Conservation (phyloP, 2,113 vertebrate genomes). For the Spea multiplicata region DNA sequence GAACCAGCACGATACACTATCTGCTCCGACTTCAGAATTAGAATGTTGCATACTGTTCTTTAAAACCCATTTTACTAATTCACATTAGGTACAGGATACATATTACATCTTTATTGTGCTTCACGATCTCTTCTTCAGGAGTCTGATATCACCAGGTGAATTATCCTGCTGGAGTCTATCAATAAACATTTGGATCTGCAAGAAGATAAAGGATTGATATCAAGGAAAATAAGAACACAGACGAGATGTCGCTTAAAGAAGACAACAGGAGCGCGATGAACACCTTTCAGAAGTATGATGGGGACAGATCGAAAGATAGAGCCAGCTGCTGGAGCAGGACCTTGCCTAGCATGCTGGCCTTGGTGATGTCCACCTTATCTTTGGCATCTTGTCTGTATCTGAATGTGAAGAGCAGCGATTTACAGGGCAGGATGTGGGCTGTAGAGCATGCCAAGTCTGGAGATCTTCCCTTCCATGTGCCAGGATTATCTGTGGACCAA, state of each 20-base stretch:
- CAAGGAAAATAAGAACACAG: slow-evolving; percentile 12
- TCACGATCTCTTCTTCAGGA: too few species aligned
- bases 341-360: slow-evolving; percentile 61
- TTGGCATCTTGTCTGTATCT: slow-evolving; percentile 78
- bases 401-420: slow-evolving; percentile 74
- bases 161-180: not conserved
- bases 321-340: slow-evolving; percentile 54
- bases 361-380: slow-evolving; percentile 73
- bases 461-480: slow-evolving; percentile 59
- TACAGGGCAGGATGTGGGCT: slow-evolving; percentile 77
- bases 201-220: slow-evolving; percentile 17
- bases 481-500: slow-evolving; percentile 73
- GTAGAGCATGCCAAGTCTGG: slow-evolving; percentile 73
- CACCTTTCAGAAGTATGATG: slow-evolving; percentile 47
- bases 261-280: slow-evolving; percentile 61
- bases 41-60: too few species aligned
- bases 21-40: too few species aligned
- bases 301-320: slow-evolving; percentile 65
- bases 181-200: not conserved
- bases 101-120: too few species aligned
- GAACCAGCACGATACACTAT: too few species aligned
- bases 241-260: slow-evolving; percentile 5
- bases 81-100: too few species aligned
- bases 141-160: not conserved
- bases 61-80: too few species aligned